A percentile compares a stretch with the other conserved stretches of the same genome.
phyloP scores from a whole-genome alignment of 2,797 vertebrate genomes.

The Lagorchestes hirsutus region DNA sequence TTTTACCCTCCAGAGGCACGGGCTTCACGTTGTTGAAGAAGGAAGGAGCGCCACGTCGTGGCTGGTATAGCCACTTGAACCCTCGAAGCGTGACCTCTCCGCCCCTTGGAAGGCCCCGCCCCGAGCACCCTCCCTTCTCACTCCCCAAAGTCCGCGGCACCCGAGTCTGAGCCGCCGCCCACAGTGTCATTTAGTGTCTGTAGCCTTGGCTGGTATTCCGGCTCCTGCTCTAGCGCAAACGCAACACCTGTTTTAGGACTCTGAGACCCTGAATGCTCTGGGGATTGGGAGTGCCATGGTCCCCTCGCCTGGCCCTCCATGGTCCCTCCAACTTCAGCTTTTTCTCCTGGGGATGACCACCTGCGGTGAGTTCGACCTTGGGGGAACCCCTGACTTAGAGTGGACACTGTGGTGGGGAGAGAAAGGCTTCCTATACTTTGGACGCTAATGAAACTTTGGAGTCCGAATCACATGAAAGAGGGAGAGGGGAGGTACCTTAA shows the following conservation, averaged over 20 bases:
- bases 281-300: slow-evolving; percentile 67
- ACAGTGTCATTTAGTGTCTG: slow-evolving; percentile 22
- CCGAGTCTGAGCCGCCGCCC: slow-evolving; percentile 49
- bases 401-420: background rate
- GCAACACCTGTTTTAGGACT: slow-evolving; percentile 59
- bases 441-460: background rate
- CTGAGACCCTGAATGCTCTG: background rate
- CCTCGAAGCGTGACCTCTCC: slow-evolving; percentile 71
- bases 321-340: slow-evolving; percentile 43
- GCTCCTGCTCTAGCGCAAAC: background rate
- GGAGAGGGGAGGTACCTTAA: background rate
- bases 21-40: background rate
- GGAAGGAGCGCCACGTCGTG: background rate
- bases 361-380: slow-evolving; percentile 72
- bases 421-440: background rate
- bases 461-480: background rate
- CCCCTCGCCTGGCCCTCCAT: background rate
- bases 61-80: background rate
- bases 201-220: background rate
- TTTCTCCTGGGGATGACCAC: slow-evolving; percentile 74
- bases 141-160: slow-evolving; percentile 22
- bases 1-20: background rate
- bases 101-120: slow-evolving; percentile 75
- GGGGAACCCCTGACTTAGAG: background rate
- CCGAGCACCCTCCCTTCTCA: slow-evolving; percentile 65